Percentiles rank a stretch among this genome's conserved stretches.
Conservation (phyloP, 2,113 vertebrate species). For the Scytalopus superciliaris region DNA sequence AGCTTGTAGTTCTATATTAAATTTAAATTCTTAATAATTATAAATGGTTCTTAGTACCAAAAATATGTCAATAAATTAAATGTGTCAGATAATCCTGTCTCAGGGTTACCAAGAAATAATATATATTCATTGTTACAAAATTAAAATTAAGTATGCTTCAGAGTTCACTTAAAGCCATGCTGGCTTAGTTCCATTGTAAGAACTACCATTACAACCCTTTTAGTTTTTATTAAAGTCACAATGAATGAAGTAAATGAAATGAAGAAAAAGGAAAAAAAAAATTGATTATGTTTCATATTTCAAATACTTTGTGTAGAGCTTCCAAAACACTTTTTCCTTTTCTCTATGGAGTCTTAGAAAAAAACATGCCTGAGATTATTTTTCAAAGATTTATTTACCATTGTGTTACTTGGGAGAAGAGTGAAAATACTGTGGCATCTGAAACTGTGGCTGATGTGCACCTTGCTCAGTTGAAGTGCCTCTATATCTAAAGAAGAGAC, state of each 20-base stretch:
- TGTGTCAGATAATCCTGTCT: neutral
- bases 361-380: neutral
- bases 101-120: neutral
- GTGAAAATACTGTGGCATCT: neutral
- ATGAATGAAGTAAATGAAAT: neutral
- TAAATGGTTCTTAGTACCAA: neutral
- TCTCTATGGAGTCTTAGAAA: neutral
- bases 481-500: neutral
- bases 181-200: neutral
- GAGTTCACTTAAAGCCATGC: neutral
- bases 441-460: neutral
- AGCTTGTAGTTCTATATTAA: neutral
- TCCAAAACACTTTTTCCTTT: neutral
- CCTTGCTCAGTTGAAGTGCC: neutral
- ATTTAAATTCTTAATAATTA: constrained; percentile 3
- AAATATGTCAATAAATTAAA: constrained; percentile 1
- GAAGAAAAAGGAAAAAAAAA: neutral
- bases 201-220: neutral
- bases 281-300: neutral
- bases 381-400: neutral
- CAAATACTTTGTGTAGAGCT: neutral
- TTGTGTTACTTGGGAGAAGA: neutral
- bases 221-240: neutral
- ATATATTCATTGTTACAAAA: neutral
- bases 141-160: neutral